These are phyloP conservation scores for Rhynchotus rufescens DNA, from an alignment of 2,797 vertebrate species.

Conservation along the genomic window DNA sequence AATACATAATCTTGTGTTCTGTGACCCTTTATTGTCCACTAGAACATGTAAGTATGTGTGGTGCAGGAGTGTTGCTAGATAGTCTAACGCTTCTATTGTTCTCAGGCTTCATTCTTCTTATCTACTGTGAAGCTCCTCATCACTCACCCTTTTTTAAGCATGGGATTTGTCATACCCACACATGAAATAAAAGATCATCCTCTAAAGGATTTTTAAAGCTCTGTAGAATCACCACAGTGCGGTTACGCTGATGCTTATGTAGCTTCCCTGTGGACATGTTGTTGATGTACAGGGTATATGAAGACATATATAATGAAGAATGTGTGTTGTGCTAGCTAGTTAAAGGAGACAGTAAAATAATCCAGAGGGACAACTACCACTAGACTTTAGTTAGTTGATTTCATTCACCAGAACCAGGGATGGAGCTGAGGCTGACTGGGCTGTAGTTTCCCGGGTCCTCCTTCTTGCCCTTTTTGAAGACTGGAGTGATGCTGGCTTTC, in stretches of 20 bases:
- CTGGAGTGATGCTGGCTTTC: no score
- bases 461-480: no score
- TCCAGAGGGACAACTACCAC: no score
- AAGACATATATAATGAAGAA: background rate
- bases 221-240: background rate
- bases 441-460: no score
- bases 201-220: background rate
- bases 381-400: no score
- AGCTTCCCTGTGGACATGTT: background rate
- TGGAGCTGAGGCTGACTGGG: no score
- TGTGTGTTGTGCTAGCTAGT: background rate
- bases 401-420: no score
- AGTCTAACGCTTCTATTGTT: background rate
- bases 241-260: background rate
- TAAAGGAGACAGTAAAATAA: no score
- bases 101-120: background rate
- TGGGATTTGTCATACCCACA: background rate
- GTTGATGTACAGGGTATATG: background rate
- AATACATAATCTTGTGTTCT: background rate
- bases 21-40: background rate
- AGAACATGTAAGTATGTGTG: background rate
- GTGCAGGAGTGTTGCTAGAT: background rate
- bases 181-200: background rate
- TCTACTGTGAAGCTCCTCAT: background rate
- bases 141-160: background rate